Conservation (phyloP, 2,888 invertebrate genomes). For the Netelia virgata region DNA sequence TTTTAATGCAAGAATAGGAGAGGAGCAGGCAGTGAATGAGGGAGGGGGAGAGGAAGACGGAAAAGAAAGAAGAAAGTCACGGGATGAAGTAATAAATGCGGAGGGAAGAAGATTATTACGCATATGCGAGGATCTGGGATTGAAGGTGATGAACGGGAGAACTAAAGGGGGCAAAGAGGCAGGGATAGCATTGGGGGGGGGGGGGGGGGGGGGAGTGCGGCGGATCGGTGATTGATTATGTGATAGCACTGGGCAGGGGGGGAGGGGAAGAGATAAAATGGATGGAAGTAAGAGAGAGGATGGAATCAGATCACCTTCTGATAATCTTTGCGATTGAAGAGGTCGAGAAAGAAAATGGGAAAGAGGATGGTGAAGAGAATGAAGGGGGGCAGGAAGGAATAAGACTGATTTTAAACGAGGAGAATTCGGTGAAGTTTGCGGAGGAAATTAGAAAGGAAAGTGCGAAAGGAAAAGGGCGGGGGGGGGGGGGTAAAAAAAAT, state of each 20-base stretch:
- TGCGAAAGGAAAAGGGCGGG: no score
- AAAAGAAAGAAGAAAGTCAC: slow-evolving; percentile 26
- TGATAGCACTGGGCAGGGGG: no score
- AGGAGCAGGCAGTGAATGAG: neutral
- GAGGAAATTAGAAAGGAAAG: neutral
- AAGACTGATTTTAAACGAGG: neutral
- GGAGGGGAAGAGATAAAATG: no score
- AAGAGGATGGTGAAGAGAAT: neutral
- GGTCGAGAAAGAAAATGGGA: neutral
- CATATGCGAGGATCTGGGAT: slow-evolving; percentile 22
- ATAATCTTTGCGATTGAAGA: neutral
- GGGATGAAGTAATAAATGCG: slow-evolving; percentile 22
- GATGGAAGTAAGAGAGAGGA: no score
- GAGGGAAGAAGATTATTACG: slow-evolving; percentile 16
- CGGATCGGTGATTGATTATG: neutral
- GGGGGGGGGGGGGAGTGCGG: slow-evolving; percentile 47
- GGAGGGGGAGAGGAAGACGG: neutral
- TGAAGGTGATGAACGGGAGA: slow-evolving; percentile 54
- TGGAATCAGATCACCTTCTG: slow-evolving; percentile 40
- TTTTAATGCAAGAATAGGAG: slow-evolving; percentile 31
- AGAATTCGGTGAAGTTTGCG: neutral
- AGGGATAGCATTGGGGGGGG: slow-evolving; percentile 52
- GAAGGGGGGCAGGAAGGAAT: neutral
- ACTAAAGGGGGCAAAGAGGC: slow-evolving; percentile 64
- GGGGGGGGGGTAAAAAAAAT: neutral